Evolutionary conservation across 1,140 invertebrate genomes (phyloP), one percentile per base, ranked within the genome.

Genomic region (Drosophila ficusphila): DNA sequence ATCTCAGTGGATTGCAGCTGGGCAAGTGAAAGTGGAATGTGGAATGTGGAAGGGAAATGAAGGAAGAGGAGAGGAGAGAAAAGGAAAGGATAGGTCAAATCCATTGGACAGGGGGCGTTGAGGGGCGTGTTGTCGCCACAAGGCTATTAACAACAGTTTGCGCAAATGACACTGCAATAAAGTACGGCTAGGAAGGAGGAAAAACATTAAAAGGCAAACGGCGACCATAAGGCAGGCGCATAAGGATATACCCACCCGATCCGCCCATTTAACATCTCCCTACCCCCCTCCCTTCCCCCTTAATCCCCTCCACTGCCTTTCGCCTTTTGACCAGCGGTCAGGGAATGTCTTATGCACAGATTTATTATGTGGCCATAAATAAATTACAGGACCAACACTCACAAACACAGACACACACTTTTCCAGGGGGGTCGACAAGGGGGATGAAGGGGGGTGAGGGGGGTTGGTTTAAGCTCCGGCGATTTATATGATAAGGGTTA

Each of bases 361-460:
- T 86, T 86, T 88, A 86, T 86, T 86, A 81, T 86, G 82, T 86
- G 81, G 81, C 81, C 73, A 86, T 86, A 88, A 88, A 86, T 86
- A 86, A 86, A 88, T 88, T 88, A 86, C 77, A 77, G 73, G 60
- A 54, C 73, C 58, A 86, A 60, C 79, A 77, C 76, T 61, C 65
- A 31, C 42, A 49, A 14, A 25, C 41, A 44, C 41, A 44, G n/a
- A 38, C 27, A 51, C 6, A 38, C 27, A 51, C 6, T 14, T 18
- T 27, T 21, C 52, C 48, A 33, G 14, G 36, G 18, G 38, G 33
- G 39, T 29, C 12, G 51, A n/a, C n/a, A n/a, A n/a, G 48, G 34
- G 25, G 8, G 39, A 18, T 31, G 31, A n/a, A 23, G 38, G 38
- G 29, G 33, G 56, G 46, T 36, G 25, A 39, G 25, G 46, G 47